These are phyloP conservation scores for Sycophila texana DNA, from an alignment of 2,888 invertebrate species.

Conservation along the genomic window DNA sequence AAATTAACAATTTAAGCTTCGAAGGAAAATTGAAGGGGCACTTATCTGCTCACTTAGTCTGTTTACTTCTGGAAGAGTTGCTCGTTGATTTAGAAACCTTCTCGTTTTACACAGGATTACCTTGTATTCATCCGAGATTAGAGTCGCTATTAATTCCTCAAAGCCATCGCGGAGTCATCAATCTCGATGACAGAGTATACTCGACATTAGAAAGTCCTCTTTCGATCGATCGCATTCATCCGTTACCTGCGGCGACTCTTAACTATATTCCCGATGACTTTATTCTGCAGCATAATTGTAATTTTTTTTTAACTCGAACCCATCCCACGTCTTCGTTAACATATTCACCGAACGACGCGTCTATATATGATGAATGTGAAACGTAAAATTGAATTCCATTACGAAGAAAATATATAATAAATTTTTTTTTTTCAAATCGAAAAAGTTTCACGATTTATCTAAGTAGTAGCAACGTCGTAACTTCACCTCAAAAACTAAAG, in stretches of 20 bases:
- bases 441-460: too few relatives aligned
- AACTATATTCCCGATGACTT: not conserved
- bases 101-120: slow-evolving; percentile 49
- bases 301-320: not conserved
- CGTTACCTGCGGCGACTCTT: not conserved
- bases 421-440: too few relatives aligned
- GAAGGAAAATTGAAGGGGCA: not conserved
- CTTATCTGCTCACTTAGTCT: slow-evolving; percentile 1
- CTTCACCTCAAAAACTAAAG: too few relatives aligned
- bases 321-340: not conserved
- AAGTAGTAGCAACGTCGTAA: too few relatives aligned
- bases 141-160: slow-evolving; percentile 49
- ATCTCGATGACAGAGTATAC: slow-evolving; percentile 48
- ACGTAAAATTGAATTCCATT: too few relatives aligned
- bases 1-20: too few relatives aligned
- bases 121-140: slow-evolving; percentile 52
- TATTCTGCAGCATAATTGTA: not conserved
- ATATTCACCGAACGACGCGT: not conserved
- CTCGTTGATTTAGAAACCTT: slow-evolving; percentile 38
- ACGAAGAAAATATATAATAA: too few relatives aligned
- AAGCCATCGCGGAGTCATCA: slow-evolving; percentile 51
- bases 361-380: too few relatives aligned
- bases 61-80: not conserved
- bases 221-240: slow-evolving; percentile 29
- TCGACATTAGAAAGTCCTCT: slow-evolving; percentile 49